Base-by-base conservation (phyloP, 2,113 vertebrate genomes). In the Zingel zingel region DNA sequence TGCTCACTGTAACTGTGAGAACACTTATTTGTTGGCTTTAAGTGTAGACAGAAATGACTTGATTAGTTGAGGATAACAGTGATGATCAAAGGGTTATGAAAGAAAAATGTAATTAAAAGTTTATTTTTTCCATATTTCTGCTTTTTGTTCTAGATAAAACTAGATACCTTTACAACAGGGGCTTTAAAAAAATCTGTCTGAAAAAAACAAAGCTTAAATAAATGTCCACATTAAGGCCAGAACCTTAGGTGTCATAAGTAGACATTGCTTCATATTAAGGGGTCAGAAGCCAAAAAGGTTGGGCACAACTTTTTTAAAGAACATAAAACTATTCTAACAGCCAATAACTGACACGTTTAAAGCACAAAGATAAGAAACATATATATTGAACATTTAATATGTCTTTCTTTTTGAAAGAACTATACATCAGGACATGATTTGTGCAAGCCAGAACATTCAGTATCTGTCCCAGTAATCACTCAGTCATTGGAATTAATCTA, bases 401-500 rank as follows among this genome's bases (percentile, higher is more conserved):
- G 7, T 30, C n/a, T 3, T 19, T 45, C 5, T 19, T 53, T 39
- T 62, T 2, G 45, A 59, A 51, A 19, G 8, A 70, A 6, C 27
- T 30, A 36, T 1, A 21, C 4, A 25, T 51, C 30, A 63, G 48
- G 61, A 30, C 12, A 23, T 47, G 23, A 67, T 14, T 59, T n/a
- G 23, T 12, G 12, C 19, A 36, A 79, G 10, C 3, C 2, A 33
- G n/a, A 77, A 6, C 33, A 9, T 67, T 72, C 39, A 65, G 68
- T 47, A 74, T 62, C 39, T 63, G 3, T 21, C 56, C 19, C 18
- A 50, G 76, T 71, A 67, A 83, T 81, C 57, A 68, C 43, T 6
- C 61, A 66, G 56, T 65, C 47, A 63, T 36, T 70, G 82, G 45
- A 59, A 64, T 77, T 77, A 54, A 86, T 83, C 67, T 79, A 57